Percentiles rank a stretch among this genome's conserved stretches.
Evolutionary conservation across 2,888 invertebrate genomes (phyloP).

Genomic region (Selenia dentaria): DNA sequence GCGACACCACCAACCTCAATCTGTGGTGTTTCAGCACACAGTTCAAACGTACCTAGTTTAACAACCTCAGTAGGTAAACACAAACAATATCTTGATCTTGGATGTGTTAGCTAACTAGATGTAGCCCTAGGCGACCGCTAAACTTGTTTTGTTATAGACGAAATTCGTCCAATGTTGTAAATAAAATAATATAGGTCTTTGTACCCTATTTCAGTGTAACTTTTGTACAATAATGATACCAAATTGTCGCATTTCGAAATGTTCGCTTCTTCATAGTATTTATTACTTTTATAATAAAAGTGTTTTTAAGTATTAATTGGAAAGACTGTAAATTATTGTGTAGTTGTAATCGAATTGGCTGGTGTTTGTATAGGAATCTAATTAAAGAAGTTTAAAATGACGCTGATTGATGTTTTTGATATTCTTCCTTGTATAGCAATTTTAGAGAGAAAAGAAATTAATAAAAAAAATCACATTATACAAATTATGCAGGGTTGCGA

Average conservation of each 20-base stretch:
- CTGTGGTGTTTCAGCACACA: constrained; percentile 77
- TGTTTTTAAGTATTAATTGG: constrained; percentile 79
- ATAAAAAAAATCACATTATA: too few relatives aligned
- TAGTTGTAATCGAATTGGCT: constrained; percentile 77
- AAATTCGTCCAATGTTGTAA: constrained; percentile 69
- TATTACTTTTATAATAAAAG: constrained; percentile 72
- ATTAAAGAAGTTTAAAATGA: constrained; percentile 79
- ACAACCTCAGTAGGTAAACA: constrained; percentile 47
- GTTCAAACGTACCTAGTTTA: constrained; percentile 81
- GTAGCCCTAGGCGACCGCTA: constrained; percentile 65
- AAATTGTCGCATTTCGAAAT: constrained; percentile 79
- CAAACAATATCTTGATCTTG: constrained; percentile 69
- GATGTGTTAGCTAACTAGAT: constrained; percentile 60
- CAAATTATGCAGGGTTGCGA: too few relatives aligned
- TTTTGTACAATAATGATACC: constrained; percentile 84
- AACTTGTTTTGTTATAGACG: constrained; percentile 66
- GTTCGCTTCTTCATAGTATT: constrained; percentile 75
- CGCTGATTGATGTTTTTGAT: constrained; percentile 38
- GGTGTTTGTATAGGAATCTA: constrained; percentile 81
- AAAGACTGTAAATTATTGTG: constrained; percentile 83
- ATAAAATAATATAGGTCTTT: constrained; percentile 61
- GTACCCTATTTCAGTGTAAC: constrained; percentile 67
- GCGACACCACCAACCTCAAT: constrained; percentile 72
- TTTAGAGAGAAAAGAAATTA: too few relatives aligned
- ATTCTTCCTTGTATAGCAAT: constrained; percentile 25